Evolutionary conservation across 2,113 vertebrate species (phyloP).

Genomic region (Salvator merianae): DNA sequence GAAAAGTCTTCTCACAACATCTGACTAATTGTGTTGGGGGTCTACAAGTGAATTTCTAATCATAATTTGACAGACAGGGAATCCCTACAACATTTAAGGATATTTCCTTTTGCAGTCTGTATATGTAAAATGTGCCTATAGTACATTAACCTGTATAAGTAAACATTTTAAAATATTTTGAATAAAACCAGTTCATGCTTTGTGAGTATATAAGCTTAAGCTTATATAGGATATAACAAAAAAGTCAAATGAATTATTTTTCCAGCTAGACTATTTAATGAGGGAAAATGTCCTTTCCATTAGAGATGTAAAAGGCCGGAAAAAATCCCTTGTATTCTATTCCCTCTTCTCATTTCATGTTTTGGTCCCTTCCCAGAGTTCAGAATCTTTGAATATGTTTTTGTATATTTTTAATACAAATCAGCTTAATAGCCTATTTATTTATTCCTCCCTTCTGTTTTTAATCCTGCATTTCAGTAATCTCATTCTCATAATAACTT

Average conservation of each 20-base stretch:
- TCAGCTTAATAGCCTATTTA: not conserved
- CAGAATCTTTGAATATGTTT: too few species aligned
- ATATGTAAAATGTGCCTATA: too few species aligned
- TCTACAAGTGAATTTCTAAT: not conserved
- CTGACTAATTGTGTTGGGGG: not conserved
- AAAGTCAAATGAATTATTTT: not conserved
- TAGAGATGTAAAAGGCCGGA: too few species aligned
- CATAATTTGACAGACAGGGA: not conserved
- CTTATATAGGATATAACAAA: not conserved
- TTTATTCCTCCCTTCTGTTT: not conserved
- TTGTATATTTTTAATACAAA: not conserved
- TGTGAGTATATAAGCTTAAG: not conserved
- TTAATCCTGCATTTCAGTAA: not conserved
- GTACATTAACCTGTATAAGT: not conserved
- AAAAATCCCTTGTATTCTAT: too few species aligned
- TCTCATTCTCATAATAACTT: too few species aligned
- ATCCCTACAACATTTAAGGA: not conserved
- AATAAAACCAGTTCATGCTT: not conserved
- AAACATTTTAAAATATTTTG: too few species aligned
- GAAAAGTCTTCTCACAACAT: not conserved
- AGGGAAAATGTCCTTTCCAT: not conserved
- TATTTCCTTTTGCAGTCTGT: not conserved
- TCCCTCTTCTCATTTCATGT: too few species aligned
- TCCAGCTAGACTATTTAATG: not conserved
- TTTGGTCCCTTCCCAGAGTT: too few species aligned